Evolutionary conservation across 2,113 vertebrate genomes (phyloP).

Genomic region (Lutjanus erythropterus): DNA sequence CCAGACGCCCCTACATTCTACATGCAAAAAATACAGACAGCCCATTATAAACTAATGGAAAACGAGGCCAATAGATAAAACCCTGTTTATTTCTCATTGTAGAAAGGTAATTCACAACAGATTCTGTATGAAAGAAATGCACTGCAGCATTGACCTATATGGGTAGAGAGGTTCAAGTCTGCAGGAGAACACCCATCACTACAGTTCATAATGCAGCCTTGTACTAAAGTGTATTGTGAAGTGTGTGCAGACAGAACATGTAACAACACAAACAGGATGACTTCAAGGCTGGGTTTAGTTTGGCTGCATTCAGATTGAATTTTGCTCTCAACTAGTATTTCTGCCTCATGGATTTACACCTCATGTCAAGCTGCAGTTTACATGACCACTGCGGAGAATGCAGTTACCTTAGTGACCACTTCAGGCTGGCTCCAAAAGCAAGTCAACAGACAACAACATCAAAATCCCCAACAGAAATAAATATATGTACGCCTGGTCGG

Average conservation of each 20-base stretch:
- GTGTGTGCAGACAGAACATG: background rate
- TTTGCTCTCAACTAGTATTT: no score
- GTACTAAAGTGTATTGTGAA: background rate
- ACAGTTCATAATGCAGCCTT: background rate
- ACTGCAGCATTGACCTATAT: background rate
- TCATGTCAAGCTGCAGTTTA: no score
- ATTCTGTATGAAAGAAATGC: background rate
- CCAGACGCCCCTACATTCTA: background rate
- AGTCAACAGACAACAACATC: no score
- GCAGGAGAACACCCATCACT: background rate
- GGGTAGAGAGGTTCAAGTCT: background rate
- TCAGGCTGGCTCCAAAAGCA: no score
- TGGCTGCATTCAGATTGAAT: background rate
- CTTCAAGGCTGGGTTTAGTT: background rate
- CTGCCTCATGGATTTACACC: no score
- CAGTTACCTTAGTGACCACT: no score
- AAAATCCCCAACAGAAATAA: no score
- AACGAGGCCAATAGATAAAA: conserved; percentile 4
- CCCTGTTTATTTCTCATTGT: background rate
- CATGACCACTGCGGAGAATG: no score
- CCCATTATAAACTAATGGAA: conserved; percentile 2
- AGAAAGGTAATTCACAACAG: background rate
- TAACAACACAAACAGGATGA: background rate
- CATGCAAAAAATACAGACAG: background rate
- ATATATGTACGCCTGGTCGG: no score